These are phyloP conservation scores for Paratrypauchen microcephalus DNA, from an alignment of 2,797 vertebrate genomes.

Conservation along the genomic window DNA sequence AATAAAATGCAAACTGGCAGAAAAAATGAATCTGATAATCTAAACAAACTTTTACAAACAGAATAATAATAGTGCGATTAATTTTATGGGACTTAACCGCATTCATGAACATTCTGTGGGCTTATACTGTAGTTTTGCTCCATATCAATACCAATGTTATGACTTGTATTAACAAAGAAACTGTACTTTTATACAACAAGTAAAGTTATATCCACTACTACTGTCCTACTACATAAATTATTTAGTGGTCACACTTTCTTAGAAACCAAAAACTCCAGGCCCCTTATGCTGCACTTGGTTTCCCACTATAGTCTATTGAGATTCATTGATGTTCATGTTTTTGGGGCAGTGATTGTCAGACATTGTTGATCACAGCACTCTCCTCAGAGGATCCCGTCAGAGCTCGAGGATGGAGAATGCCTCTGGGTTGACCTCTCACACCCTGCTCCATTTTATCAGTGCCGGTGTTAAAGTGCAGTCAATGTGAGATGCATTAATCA, in stretches of 20 bases:
- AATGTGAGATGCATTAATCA: constrained; percentile 56
- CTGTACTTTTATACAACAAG: background rate
- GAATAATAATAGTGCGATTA: background rate
- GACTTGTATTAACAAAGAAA: background rate
- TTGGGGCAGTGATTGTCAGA: constrained; percentile 50
- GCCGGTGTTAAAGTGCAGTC: constrained; percentile 44
- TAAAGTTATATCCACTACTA: background rate
- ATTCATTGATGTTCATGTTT: constrained; percentile 32
- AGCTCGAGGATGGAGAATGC: constrained; percentile 47
- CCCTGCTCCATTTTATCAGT: constrained; percentile 51
- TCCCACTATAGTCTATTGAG: constrained; percentile 19
- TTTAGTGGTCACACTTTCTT: background rate
- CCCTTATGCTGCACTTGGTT: constrained; percentile 14
- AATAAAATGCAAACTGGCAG: no score
- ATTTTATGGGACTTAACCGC: background rate
- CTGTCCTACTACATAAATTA: background rate
- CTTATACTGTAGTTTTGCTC: background rate
- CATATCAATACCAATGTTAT: background rate
- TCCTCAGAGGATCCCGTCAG: constrained; percentile 45
- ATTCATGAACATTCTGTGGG: background rate
- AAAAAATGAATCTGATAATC: no score
- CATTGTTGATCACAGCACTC: constrained; percentile 58
- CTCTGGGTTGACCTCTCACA: constrained; percentile 57
- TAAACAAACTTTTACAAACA: background rate
- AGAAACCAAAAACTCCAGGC: background rate